Evolutionary conservation across 1,140 invertebrate species (phyloP).

Genomic region (Helicoverpa armigera): DNA sequence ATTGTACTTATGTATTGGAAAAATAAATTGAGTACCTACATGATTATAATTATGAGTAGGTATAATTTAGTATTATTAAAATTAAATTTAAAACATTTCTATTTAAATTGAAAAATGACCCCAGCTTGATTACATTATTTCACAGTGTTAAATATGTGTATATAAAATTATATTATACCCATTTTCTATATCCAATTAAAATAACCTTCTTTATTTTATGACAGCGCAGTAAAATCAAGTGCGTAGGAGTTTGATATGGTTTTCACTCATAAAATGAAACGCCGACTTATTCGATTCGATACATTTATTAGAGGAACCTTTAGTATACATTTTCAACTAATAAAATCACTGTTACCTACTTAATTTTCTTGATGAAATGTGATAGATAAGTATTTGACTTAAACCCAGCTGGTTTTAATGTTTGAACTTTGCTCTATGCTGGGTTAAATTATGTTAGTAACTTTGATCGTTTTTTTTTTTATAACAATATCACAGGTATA

Average conservation of each 20-base stretch:
- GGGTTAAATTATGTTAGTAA: neutral
- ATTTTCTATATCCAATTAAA: neutral
- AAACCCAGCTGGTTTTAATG: neutral
- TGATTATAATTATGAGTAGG: too few relatives aligned
- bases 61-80: too few relatives aligned
- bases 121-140: too few relatives aligned
- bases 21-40: too few relatives aligned
- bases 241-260: conserved; percentile 19
- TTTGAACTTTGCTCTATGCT: neutral
- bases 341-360: conserved; percentile 21
- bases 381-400: neutral
- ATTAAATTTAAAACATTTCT: too few relatives aligned
- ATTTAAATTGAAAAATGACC: too few relatives aligned
- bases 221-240: neutral
- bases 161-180: neutral
- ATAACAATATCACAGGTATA: too few relatives aligned
- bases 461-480: too few relatives aligned
- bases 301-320: neutral
- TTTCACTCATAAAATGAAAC: neutral
- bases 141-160: too few relatives aligned
- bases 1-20: too few relatives aligned
- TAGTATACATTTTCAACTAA: conserved; percentile 18
- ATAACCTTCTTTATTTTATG: conserved; percentile 21
- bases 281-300: neutral
- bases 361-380: conserved; percentile 15